A percentile compares a stretch with the other conserved stretches of the same genome.
Conservation (phyloP, 2,888 invertebrate species). For the Apeira syringaria region DNA sequence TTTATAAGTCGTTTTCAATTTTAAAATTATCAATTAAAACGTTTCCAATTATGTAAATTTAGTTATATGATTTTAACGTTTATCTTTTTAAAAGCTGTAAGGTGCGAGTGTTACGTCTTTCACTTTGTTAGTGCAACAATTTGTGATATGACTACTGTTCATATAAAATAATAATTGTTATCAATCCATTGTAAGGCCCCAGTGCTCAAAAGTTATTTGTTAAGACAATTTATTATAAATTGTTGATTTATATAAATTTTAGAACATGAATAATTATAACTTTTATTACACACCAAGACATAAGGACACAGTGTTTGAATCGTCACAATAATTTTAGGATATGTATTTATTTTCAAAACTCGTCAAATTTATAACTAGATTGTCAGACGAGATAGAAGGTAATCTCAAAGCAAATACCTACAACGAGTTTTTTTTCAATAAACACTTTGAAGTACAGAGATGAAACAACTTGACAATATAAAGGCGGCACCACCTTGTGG, state of each 20-base stretch:
- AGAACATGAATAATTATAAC: slow-evolving; percentile 41
- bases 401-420: too few species aligned
- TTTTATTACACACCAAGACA: slow-evolving; percentile 56
- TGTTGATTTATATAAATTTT: slow-evolving; percentile 50
- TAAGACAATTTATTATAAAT: slow-evolving; percentile 54
- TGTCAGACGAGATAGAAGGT: too few species aligned
- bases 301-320: slow-evolving; percentile 65
- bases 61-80: background rate
- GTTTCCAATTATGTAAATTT: background rate
- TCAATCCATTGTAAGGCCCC: slow-evolving; percentile 45
- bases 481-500: too few species aligned
- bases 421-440: too few species aligned
- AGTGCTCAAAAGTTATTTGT: slow-evolving; percentile 78
- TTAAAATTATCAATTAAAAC: background rate
- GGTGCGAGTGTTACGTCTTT: slow-evolving; percentile 13
- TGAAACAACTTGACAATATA: too few species aligned
- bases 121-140: slow-evolving; percentile 34
- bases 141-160: slow-evolving; percentile 32
- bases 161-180: slow-evolving; percentile 22
- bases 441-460: too few species aligned
- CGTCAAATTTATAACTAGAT: too few species aligned
- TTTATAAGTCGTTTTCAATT: background rate
- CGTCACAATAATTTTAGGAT: slow-evolving; percentile 56
- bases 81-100: slow-evolving; percentile 5
- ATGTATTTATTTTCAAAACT: slow-evolving; percentile 66